phyloP scores from a whole-genome alignment of 1,140 invertebrate genomes.

The Cyclina sinensis region DNA sequence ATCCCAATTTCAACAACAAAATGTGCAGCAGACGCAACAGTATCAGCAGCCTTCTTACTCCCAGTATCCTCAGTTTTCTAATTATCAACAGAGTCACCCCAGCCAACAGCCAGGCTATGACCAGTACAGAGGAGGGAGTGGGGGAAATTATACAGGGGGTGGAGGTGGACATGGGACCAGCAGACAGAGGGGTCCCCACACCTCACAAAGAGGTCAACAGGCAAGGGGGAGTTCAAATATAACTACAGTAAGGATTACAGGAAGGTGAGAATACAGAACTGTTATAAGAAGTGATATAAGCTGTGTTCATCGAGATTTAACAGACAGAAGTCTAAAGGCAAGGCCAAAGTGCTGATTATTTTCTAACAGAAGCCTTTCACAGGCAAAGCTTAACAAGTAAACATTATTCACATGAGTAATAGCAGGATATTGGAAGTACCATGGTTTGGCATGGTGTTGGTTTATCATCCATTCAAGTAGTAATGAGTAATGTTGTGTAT shows the following conservation, averaged over 20 bases:
- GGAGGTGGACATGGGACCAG: too few relatives aligned
- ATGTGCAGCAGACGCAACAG: conserved; percentile 51
- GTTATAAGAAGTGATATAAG: too few relatives aligned
- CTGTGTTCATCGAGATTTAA: too few relatives aligned
- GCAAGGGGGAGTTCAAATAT: conserved; percentile 33
- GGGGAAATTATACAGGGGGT: neutral
- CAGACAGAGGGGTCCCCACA: neutral
- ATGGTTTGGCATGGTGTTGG: too few relatives aligned
- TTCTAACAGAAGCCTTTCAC: too few relatives aligned
- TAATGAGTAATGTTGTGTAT: too few relatives aligned
- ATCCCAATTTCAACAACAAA: conserved; percentile 39
- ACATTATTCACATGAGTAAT: too few relatives aligned
- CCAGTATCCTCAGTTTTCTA: conserved; percentile 38
- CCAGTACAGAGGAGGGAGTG: conserved; percentile 15
- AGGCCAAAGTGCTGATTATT: too few relatives aligned
- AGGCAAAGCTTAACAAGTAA: too few relatives aligned
- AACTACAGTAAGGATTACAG: conserved; percentile 42
- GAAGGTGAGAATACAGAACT: conserved; percentile 9
- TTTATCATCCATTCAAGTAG: too few relatives aligned
- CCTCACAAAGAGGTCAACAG: conserved; percentile 12
- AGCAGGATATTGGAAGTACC: too few relatives aligned
- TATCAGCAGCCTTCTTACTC: conserved; percentile 55
- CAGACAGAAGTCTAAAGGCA: too few relatives aligned
- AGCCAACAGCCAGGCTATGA: conserved; percentile 7
- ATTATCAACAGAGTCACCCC: conserved; percentile 6